Evolutionary conservation across 2,797 vertebrate species (phyloP).

Genomic region (Acrossocheilus wenchowensis): DNA sequence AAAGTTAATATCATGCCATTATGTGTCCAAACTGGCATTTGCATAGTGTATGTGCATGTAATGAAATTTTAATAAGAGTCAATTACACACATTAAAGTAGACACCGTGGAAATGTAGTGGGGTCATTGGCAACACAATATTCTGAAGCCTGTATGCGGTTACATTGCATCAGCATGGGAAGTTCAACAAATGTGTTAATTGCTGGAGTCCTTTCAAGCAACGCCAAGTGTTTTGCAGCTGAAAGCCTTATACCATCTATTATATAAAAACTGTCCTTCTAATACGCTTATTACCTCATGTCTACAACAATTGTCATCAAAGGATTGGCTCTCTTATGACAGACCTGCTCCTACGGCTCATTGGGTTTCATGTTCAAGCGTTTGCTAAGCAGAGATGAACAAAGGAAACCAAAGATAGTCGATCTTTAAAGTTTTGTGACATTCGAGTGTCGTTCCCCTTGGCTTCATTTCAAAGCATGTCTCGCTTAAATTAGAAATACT

Average conservation of each 20-base stretch:
- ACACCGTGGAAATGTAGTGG: slow-evolving; percentile 37
- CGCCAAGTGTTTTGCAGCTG: slow-evolving; percentile 64
- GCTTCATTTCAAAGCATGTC: slow-evolving; percentile 53
- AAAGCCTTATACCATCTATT: slow-evolving; percentile 61
- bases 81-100: slow-evolving; percentile 44
- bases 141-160: slow-evolving; percentile 50
- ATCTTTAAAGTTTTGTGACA: slow-evolving; percentile 70
- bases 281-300: slow-evolving; percentile 68
- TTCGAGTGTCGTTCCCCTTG: slow-evolving; percentile 59
- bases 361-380: slow-evolving; percentile 68
- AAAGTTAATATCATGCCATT: slow-evolving; percentile 43
- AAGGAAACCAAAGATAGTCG: slow-evolving; percentile 70
- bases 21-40: slow-evolving; percentile 54
- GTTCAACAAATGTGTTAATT: slow-evolving; percentile 67
- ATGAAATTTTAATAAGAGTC: slow-evolving; percentile 60
- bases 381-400: slow-evolving; percentile 67
- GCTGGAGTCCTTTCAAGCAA: slow-evolving; percentile 58
- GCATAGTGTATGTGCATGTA: slow-evolving; percentile 53
- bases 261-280: slow-evolving; percentile 57
- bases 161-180: slow-evolving; percentile 59
- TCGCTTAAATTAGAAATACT: slow-evolving; percentile 50
- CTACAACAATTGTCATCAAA: slow-evolving; percentile 53
- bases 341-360: slow-evolving; percentile 65
- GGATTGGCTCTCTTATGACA: slow-evolving; percentile 56
- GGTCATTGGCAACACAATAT: slow-evolving; percentile 51